Base-by-base conservation (phyloP, 2,797 vertebrate genomes). In the Lagorchestes hirsutus region DNA sequence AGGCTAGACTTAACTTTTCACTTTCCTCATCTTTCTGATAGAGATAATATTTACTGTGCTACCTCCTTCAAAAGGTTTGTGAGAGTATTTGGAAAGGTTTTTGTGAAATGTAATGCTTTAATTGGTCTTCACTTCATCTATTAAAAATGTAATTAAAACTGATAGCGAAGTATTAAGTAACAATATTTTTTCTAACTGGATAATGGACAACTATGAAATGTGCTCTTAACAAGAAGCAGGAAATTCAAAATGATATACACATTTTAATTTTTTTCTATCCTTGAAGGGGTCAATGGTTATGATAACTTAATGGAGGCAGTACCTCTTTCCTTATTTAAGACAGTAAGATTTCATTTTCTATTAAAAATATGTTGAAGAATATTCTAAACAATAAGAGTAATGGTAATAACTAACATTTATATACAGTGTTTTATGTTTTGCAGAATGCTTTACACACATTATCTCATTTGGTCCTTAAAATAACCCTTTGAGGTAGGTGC, bases 41-140 rank as follows among this genome's bases (percentile, higher is more conserved):
- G 6, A 2, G 27, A 16, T 87, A 82, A 9, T 94, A 52, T 54
- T 52, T 67, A 12, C 94, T 87, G 90, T 46, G 54, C 52, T 58
- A 16, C n/a, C 18, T 4, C 0, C 59, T 87, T 91, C 54, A 82
- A 54, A 92, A 90, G 92, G 67, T 90, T 90, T 40, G 93, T 87
- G 62, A 74, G 62, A 74, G 62, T 90, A 13, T 92, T 55, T 95
- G 91, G 67, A 91, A 52, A 90, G 94, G 90, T 54, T 95, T 95
- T 93, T 52, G 52, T 14, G 4, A 56, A 54, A 67, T 58, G 82
- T 82, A 91, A 22, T 93, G n/a, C 12, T 95, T 95, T 55, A 27
- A 16, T 92, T 93, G 93, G 91, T 13, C 50, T 28, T 92, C 40
- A 24, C 28, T 57, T 40, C 95, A 96, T 96, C 94, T 55, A 55